Percentiles rank a stretch among this genome's conserved stretches.
Conservation (phyloP, 2,888 invertebrate species). For the Yponomeuta cagnagella region DNA sequence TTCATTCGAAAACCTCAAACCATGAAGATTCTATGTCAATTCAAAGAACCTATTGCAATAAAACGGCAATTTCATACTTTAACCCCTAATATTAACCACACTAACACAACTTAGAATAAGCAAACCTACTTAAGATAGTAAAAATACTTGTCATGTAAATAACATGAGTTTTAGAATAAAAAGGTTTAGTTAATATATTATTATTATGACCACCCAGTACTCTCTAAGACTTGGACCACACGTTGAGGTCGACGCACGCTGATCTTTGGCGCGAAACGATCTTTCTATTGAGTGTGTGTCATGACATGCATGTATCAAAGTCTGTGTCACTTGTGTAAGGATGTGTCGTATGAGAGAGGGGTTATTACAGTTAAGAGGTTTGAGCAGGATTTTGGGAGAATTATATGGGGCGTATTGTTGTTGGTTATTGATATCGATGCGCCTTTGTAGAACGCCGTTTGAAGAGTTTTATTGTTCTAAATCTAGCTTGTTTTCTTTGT, state of each 20-base stretch:
- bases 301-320: background rate
- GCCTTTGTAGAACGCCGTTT: background rate
- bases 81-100: too few species aligned
- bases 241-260: slow-evolving; percentile 61
- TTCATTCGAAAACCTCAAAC: too few species aligned
- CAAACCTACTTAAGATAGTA: too few species aligned
- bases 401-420: background rate
- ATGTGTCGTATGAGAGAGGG: background rate
- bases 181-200: too few species aligned
- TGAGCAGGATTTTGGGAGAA: background rate
- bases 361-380: background rate
- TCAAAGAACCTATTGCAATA: too few species aligned
- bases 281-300: slow-evolving; percentile 18
- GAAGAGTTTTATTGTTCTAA: too few species aligned
- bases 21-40: too few species aligned
- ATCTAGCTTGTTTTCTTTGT: too few species aligned
- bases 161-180: too few species aligned
- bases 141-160: too few species aligned
- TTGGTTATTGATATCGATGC: background rate
- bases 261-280: slow-evolving; percentile 66
- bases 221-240: slow-evolving; percentile 3
- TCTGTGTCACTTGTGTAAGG: background rate
- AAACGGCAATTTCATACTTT: too few species aligned
- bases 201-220: background rate
- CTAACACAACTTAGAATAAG: too few species aligned